These are phyloP conservation scores for Ormyrus thymus DNA, from an alignment of 2,888 invertebrate genomes.

Conservation along the genomic window DNA sequence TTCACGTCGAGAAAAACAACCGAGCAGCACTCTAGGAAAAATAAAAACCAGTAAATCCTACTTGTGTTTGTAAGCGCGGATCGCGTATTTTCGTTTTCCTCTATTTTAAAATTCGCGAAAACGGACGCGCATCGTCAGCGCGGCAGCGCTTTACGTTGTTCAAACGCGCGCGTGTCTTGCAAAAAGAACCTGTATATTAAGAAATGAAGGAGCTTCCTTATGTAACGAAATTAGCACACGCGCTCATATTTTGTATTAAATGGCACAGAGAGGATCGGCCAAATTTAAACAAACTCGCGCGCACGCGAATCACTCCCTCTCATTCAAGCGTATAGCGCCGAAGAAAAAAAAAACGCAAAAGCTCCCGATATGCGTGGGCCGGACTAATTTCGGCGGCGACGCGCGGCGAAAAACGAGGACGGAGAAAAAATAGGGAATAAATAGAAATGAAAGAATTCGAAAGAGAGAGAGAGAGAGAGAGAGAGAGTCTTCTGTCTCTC, in stretches of 20 bases:
- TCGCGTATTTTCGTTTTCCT: constrained; percentile 3
- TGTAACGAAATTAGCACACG: constrained; percentile 27
- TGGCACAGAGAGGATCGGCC: constrained; percentile 23
- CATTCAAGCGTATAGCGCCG: background rate
- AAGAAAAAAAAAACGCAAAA: constrained; percentile 1
- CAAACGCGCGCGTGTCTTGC: background rate
- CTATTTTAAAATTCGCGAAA: background rate
- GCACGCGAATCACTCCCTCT: background rate
- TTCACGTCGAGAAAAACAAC: background rate
- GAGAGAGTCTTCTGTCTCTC: too few species aligned
- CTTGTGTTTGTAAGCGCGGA: background rate
- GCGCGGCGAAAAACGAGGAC: background rate
- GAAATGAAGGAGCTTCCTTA: constrained; percentile 28
- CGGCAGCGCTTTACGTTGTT: too few species aligned
- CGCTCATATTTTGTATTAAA: constrained; percentile 38
- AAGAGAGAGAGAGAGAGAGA: too few species aligned
- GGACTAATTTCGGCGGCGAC: background rate
- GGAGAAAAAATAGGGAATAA: background rate
- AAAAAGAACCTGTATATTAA: constrained; percentile 28
- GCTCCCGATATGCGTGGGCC: too few species aligned
- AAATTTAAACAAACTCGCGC: constrained; percentile 31
- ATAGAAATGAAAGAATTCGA: background rate
- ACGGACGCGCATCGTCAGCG: background rate
- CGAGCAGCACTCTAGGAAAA: background rate
- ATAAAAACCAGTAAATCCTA: background rate